Evolutionary conservation across 2,113 vertebrate genomes (phyloP).

Genomic region (Entelurus aequoreus): DNA sequence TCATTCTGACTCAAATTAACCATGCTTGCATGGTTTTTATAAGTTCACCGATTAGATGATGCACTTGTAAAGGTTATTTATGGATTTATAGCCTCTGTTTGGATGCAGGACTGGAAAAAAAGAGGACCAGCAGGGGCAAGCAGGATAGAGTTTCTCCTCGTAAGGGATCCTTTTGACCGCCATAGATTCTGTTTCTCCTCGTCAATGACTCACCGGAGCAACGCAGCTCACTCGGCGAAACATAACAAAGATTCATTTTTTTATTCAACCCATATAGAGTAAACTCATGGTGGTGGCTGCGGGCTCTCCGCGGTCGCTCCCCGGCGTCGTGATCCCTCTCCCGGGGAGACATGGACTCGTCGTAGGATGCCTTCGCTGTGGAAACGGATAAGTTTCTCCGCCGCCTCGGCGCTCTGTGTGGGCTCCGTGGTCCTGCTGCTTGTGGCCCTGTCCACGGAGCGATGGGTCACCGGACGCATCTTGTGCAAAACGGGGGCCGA

Average conservation of each 20-base stretch:
- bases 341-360: constrained; percentile 55
- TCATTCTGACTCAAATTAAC: constrained; percentile 16
- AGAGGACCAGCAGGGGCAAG: constrained; percentile 25
- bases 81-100: not conserved
- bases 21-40: constrained; percentile 11
- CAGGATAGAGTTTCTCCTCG: constrained; percentile 60
- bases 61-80: constrained; percentile 27
- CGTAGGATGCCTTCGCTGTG: constrained; percentile 88
- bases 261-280: not conserved
- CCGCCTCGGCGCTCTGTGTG: constrained; percentile 79
- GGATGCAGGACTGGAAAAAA: not conserved
- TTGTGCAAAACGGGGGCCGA: constrained; percentile 93
- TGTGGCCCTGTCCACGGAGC: constrained; percentile 79
- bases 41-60: constrained; percentile 6
- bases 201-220: constrained; percentile 16
- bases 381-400: constrained; percentile 81
- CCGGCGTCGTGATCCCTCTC: constrained; percentile 35
- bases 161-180: constrained; percentile 54
- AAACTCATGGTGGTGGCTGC: constrained; percentile 49
- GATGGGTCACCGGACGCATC: constrained; percentile 85
- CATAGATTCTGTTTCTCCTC: constrained; percentile 52
- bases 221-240: not conserved
- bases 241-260: constrained; percentile 3
- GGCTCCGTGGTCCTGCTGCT: constrained; percentile 79
- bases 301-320: constrained; percentile 24